Base-by-base conservation (phyloP, 2,797 vertebrate genomes). In the Platalea minor region DNA sequence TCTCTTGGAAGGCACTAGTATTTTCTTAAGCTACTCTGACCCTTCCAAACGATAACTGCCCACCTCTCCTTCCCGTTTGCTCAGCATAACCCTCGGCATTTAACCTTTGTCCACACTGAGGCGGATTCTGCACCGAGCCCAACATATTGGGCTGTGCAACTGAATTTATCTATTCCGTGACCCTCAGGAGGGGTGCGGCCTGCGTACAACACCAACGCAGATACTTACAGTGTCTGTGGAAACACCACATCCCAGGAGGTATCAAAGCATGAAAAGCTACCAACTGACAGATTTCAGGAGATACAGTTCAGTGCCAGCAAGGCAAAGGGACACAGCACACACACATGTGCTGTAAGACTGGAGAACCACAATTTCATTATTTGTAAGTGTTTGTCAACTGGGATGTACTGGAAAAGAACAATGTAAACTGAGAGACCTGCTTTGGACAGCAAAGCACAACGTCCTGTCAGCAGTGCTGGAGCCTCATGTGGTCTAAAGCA, bases 101-200 rank as follows among this genome's bases (percentile, higher is more conserved):
- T 28, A 86, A 57, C 25, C 54, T 86, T 29, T 28, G 19, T 20
- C 60, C 17, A 17, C 0, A 1, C 33, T n/a, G 60, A 5, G 9
- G 4, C 7, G 10, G 21, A 20, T 41, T 83, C 74, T 59, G 33
- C 20, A 53, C 45, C 0, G 2, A 64, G 8, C 20, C 19, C 29
- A 72, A 5, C n/a, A 26, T 18, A 51, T 2, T 9, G 41, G 56
- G 39, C 18, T 0, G 0, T 33, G 37, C 24, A 76, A 18, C 5
- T 29, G 48, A 59, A 29, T 43, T 5, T 28, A 19, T 3, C 9
- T 16, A 53, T 13, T 8, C 24, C 46, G 63, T 20, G 75, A 37
- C 23, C 14, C 37, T 73, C 37, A 33, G 43, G 35, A 67, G 65
- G 26, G 35, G 35, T 21, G 43, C 5, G 3, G 31, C 5, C 28